Evolutionary conservation across 37 sponge, comb jelly and placozoan species (phyloP).

Genomic region (Ianthella basta): DNA sequence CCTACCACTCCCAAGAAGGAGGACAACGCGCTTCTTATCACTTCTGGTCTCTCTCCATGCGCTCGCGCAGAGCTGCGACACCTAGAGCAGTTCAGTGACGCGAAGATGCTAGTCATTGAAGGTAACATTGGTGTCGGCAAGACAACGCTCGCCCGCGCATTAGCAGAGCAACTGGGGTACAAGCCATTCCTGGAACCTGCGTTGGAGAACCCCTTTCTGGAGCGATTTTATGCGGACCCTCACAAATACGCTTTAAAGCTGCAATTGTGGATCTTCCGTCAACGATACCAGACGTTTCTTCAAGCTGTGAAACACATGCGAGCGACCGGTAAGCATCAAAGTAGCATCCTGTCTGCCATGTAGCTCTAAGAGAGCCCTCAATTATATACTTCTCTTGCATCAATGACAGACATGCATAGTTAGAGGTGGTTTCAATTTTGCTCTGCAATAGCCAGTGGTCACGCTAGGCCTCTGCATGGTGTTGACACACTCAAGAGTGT

Average conservation of each 20-base stretch:
- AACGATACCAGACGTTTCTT: slow-evolving; percentile 76
- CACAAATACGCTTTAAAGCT: slow-evolving; percentile 85
- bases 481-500: too few relatives aligned
- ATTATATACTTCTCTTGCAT: too few relatives aligned
- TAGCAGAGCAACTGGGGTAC: slow-evolving; percentile 61
- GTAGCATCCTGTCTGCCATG: too few relatives aligned
- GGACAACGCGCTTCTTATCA: background rate
- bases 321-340: slow-evolving; percentile 51
- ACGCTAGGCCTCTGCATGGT: too few relatives aligned
- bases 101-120: slow-evolving; percentile 71
- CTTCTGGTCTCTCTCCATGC: background rate
- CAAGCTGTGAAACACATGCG: slow-evolving; percentile 77
- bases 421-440: too few relatives aligned
- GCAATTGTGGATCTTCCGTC: slow-evolving; percentile 88
- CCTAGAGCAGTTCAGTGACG: background rate
- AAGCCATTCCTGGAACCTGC: slow-evolving; percentile 81
- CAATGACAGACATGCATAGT: too few relatives aligned
- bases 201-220: slow-evolving; percentile 88
- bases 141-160: slow-evolving; percentile 78
- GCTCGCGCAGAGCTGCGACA: background rate
- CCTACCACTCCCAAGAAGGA: background rate
- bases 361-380: too few relatives aligned
- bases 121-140: slow-evolving; percentile 92
- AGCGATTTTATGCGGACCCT: slow-evolving; percentile 87
- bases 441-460: too few relatives aligned